A percentile compares a stretch with the other conserved stretches of the same genome.
Evolutionary conservation across 2,888 invertebrate species (phyloP).

Genomic region (Synergus gifuensis): DNA sequence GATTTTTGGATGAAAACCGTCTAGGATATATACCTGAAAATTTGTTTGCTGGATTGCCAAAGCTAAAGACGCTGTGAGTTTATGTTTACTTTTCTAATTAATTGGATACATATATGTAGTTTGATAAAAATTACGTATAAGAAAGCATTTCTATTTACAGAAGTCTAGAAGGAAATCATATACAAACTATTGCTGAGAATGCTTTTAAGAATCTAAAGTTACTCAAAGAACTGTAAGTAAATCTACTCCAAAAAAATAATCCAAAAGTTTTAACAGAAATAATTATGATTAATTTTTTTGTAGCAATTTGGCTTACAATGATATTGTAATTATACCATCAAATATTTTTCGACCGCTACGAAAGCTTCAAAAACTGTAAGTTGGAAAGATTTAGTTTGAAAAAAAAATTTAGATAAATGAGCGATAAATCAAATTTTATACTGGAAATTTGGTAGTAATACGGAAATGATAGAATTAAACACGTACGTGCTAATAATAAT

Average conservation of each 20-base stretch:
- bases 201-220: conserved; percentile 77
- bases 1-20: conserved; percentile 77
- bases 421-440: background rate
- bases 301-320: conserved; percentile 79
- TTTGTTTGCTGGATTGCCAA: conserved; percentile 77
- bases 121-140: conserved; percentile 25
- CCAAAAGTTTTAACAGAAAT: conserved; percentile 31
- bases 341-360: conserved; percentile 76
- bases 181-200: conserved; percentile 76
- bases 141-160: conserved; percentile 61
- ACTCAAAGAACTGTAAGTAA: conserved; percentile 80
- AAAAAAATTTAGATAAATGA: background rate
- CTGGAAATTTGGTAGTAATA: conserved; percentile 18
- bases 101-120: background rate
- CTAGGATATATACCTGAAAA: conserved; percentile 77
- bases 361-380: conserved; percentile 80
- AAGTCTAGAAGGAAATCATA: conserved; percentile 75
- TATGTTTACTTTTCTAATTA: conserved; percentile 1
- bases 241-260: conserved; percentile 42
- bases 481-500: conserved; percentile 60
- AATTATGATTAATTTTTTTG: conserved; percentile 52
- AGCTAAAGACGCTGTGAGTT: conserved; percentile 79
- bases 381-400: conserved; percentile 52
- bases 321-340: conserved; percentile 76
- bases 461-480: conserved; percentile 33